Evolutionary conservation across 2,113 vertebrate species (phyloP), one percentile per base, ranked within the genome.

Genomic region (Pachypanchax playfairii): DNA sequence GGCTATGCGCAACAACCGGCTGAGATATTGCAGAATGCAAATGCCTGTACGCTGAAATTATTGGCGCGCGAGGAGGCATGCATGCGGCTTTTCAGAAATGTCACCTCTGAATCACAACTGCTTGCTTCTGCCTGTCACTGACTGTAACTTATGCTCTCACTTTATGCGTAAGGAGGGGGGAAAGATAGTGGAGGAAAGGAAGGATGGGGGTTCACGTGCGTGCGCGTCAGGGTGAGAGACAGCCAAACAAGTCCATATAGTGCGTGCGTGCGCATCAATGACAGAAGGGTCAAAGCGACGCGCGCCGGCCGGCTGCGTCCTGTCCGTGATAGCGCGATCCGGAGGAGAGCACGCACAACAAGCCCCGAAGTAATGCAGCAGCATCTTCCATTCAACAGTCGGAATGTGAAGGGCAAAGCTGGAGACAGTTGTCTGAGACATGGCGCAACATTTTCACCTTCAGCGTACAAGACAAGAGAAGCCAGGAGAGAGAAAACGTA

Each of bases 251-350:
- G 29, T 46, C 31, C 7, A 26, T 17, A 11, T n/a, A 33, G 28
- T 51, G 38, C 52, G 68, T 61, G 75, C 81, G 77, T 77, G 82
- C 85, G 85, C 89, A 91, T 90, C 91, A 92, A 91, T 92, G 90
- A 91, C 91, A 91, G 90, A 89, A 81, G 90, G 91, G 91, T 92
- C 90, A 92, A 89, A 90, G 79, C 73, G 57, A 71, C 78, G 60
- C 79, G 53, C 81, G 55, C 87, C 83, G 85, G 75, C 78, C 82
- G 84, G 71, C 66, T 57, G 75, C 36, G 74, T 77, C 72, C 72
- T 55, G 5, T 2, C 53, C 22, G 50, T 46, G 35, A 65, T 67
- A 39, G 63, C 18, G 58, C 46, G 28, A 56, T 43, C 43, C 51
- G 6, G 54, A 17, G 36, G 12, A 10, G 69, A 59, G 49, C 3